These are phyloP conservation scores for Drosophila neocordata DNA, from an alignment of 1,140 invertebrate genomes.

Conservation along the genomic window DNA sequence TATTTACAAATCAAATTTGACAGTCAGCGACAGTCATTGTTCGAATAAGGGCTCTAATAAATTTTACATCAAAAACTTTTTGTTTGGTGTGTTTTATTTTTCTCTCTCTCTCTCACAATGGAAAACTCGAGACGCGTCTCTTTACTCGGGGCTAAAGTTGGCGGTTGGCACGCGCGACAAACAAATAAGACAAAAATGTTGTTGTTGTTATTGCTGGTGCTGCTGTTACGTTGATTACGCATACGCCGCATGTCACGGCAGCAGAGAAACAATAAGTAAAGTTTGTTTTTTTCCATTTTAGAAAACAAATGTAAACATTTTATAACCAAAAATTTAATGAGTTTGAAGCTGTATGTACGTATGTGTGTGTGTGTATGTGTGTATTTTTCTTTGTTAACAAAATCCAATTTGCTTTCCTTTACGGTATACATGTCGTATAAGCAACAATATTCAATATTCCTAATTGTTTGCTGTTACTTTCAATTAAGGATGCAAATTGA, in stretches of 20 bases:
- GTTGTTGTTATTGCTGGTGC: slow-evolving; percentile 7
- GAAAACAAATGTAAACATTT: slow-evolving; percentile 38
- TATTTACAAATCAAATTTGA: slow-evolving; percentile 57
- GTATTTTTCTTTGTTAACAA: neutral
- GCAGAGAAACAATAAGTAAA: slow-evolving; percentile 36
- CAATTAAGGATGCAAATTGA: neutral
- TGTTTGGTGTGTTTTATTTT: neutral
- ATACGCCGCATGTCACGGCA: slow-evolving; percentile 51
- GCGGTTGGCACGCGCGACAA: slow-evolving; percentile 59
- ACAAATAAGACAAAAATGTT: slow-evolving; percentile 49
- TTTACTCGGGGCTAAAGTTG: slow-evolving; percentile 10
- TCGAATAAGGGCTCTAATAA: slow-evolving; percentile 46
- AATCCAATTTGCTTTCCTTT: neutral
- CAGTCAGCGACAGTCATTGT: slow-evolving; percentile 29
- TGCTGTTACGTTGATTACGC: slow-evolving; percentile 53
- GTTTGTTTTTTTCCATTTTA: slow-evolving; percentile 21
- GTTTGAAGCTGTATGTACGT: slow-evolving; percentile 27
- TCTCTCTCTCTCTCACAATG: neutral
- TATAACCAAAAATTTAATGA: slow-evolving; percentile 44
- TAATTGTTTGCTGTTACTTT: slow-evolving; percentile 3
- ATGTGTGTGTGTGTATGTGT: neutral
- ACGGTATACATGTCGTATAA: slow-evolving; percentile 21
- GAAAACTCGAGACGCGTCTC: slow-evolving; percentile 12
- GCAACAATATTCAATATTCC: slow-evolving; percentile 1
- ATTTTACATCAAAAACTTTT: slow-evolving; percentile 43